Evolutionary conservation across 2,797 vertebrate species (phyloP).

Genomic region (Cirrhinus molitorella): DNA sequence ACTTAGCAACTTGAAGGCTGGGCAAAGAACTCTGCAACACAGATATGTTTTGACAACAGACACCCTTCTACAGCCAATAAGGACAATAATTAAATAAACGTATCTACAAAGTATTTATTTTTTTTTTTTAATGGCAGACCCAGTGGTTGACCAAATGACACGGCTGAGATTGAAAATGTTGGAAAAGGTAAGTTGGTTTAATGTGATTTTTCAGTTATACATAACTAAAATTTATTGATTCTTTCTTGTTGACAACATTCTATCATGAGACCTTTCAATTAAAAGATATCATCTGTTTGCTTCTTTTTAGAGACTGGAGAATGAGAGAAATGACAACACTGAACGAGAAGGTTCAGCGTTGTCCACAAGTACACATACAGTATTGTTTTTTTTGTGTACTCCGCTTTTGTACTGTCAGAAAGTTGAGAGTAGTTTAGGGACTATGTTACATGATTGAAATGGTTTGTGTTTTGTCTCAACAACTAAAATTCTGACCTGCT

Average conservation of each 20-base stretch:
- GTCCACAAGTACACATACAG: constrained; percentile 70
- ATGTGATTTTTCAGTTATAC: neutral
- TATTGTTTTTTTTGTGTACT: neutral
- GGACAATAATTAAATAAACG: neutral
- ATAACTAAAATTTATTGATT: neutral
- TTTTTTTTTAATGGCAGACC: constrained; percentile 71
- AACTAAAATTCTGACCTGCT: neutral
- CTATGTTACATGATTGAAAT: neutral
- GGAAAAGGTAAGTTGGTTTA: constrained; percentile 78
- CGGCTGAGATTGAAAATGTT: constrained; percentile 81
- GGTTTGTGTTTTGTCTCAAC: neutral
- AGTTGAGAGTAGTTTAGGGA: neutral
- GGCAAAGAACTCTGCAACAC: constrained; percentile 33
- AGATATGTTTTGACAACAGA: constrained; percentile 59
- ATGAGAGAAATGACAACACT: constrained; percentile 74
- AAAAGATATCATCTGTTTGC: neutral
- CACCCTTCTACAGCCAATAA: constrained; percentile 37
- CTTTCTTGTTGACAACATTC: neutral
- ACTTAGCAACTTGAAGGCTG: constrained; percentile 67
- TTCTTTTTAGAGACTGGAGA: constrained; percentile 80
- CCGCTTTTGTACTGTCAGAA: neutral
- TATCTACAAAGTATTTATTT: neutral
- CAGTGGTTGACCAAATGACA: constrained; percentile 80
- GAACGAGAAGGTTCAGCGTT: constrained; percentile 67
- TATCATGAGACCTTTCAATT: neutral